phyloP scores from a whole-genome alignment of 2,113 vertebrate species.

The Odocoileus hemionus region DNA sequence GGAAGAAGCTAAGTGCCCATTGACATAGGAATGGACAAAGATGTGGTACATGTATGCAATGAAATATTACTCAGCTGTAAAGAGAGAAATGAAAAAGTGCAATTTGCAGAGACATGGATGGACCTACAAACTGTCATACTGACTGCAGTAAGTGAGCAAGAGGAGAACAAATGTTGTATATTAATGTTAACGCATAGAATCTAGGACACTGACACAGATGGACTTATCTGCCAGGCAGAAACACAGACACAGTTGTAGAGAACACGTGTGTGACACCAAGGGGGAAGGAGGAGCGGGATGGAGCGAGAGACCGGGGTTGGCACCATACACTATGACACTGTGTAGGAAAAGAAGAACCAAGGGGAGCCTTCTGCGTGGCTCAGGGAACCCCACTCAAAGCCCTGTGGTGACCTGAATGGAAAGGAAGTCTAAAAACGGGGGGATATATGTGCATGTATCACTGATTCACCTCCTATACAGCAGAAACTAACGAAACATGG shows the following conservation, averaged over 20 bases:
- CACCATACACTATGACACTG: fast-evolving
- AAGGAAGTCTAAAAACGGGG: background rate
- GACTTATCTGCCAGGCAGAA: background rate
- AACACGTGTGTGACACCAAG: background rate
- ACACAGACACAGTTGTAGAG: background rate
- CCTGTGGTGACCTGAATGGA: background rate
- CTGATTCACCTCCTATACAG: background rate
- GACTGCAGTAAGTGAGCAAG: background rate
- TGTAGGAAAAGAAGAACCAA: background rate
- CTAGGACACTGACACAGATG: background rate
- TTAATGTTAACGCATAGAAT: background rate
- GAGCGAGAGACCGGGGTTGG: background rate
- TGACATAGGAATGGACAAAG: background rate
- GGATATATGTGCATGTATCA: background rate
- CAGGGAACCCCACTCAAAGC: background rate
- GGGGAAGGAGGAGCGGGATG: background rate
- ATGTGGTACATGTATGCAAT: background rate
- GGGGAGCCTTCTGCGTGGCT: background rate
- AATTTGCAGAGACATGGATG: background rate
- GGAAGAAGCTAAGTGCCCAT: background rate
- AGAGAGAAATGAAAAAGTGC: background rate
- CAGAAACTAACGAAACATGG: background rate
- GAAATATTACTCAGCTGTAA: background rate
- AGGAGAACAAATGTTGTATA: background rate
- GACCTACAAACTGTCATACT: background rate